Evolutionary conservation across 2,888 invertebrate genomes (phyloP).

Genomic region (Ypsolopha scabrella): DNA sequence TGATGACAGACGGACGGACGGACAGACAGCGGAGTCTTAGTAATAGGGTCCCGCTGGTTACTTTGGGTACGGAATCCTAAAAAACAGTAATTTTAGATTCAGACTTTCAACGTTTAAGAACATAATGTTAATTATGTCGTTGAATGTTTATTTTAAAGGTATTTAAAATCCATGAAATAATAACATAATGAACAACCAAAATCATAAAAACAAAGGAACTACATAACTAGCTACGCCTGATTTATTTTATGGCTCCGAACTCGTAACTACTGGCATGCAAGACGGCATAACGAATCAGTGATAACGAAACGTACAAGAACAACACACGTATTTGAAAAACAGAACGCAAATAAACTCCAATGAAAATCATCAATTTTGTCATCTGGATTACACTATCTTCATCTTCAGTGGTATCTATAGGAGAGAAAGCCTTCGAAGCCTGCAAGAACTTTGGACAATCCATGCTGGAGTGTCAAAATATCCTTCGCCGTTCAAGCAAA

Average conservation of each 20-base stretch:
- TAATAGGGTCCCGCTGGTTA: too few relatives aligned
- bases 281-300: constrained; percentile 28
- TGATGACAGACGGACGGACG: too few relatives aligned
- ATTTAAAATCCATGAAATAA: too few relatives aligned
- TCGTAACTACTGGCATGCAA: constrained; percentile 17
- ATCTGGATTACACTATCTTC: background rate
- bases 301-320: constrained; percentile 16
- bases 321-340: background rate
- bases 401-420: constrained; percentile 18
- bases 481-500: constrained; percentile 34
- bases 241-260: background rate
- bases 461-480: constrained; percentile 60
- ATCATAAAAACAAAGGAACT: background rate
- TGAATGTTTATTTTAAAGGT: too few relatives aligned
- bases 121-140: too few relatives aligned
- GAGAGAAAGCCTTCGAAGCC: constrained; percentile 45
- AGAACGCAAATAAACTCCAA: too few relatives aligned
- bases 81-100: too few relatives aligned
- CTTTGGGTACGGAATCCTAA: too few relatives aligned
- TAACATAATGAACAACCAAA: too few relatives aligned
- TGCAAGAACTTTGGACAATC: constrained; percentile 42
- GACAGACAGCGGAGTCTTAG: too few relatives aligned
- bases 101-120: too few relatives aligned
- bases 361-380: too few relatives aligned
- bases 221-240: background rate